phyloP scores from a whole-genome alignment of 2,797 vertebrate species.

The Myotis pilosus region DNA sequence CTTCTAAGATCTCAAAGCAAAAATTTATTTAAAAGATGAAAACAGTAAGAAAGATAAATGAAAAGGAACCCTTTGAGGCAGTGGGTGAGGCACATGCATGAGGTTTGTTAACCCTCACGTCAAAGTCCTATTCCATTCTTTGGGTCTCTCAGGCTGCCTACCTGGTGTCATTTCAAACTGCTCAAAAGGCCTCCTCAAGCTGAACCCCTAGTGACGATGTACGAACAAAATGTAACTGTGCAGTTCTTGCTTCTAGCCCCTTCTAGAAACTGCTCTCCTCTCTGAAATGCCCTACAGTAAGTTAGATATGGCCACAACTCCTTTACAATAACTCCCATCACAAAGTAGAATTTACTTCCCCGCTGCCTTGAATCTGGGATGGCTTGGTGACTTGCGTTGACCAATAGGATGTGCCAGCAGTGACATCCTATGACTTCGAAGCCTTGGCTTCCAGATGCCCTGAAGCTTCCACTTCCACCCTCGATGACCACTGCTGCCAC shows the following conservation, averaged over 20 bases:
- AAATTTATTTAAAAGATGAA: not conserved
- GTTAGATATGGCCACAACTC: not conserved
- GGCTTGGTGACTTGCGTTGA: not conserved
- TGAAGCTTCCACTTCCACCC: not conserved
- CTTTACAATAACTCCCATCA: not conserved
- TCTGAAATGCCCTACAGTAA: not conserved
- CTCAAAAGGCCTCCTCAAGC: not conserved
- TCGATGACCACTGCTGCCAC: not conserved
- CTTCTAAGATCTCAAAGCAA: not conserved
- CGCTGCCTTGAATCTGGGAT: not conserved
- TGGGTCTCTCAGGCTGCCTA: not conserved
- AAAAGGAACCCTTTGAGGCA: not conserved
- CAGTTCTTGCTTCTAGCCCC: not conserved
- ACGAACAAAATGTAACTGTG: not conserved
- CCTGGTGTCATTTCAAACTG: not conserved
- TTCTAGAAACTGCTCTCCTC: not conserved
- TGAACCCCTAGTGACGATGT: not conserved
- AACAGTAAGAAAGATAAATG: not conserved
- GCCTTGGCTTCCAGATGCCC: not conserved
- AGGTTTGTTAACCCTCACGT: not conserved
- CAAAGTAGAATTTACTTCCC: not conserved
- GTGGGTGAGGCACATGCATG: rapidly evolving
- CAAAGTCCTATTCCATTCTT: not conserved
- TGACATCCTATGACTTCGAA: not conserved
- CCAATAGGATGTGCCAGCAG: not conserved